These are phyloP conservation scores for Clarias platycephalus DNA, from an alignment of 2,797 vertebrate species.

Conservation along the genomic window DNA sequence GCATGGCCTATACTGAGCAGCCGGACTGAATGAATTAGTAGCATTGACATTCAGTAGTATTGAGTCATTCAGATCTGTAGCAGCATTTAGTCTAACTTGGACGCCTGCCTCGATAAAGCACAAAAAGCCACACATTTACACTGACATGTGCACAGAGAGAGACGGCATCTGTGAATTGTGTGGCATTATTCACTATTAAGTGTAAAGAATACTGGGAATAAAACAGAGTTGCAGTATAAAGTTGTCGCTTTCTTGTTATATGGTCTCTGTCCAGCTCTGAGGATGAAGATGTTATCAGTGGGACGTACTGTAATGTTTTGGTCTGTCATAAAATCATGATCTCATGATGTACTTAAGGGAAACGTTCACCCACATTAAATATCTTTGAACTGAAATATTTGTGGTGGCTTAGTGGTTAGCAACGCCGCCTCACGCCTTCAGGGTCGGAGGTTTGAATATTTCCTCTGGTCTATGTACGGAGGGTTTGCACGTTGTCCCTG, in stretches of 20 bases:
- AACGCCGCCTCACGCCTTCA: too few species aligned
- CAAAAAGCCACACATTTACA: conserved; percentile 29
- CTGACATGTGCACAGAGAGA: neutral
- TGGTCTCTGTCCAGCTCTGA: neutral
- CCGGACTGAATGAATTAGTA: neutral
- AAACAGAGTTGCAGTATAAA: neutral
- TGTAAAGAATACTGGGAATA: neutral
- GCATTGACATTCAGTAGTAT: neutral
- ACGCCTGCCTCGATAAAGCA: conserved; percentile 10
- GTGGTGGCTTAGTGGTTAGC: neutral
- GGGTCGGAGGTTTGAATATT: too few species aligned
- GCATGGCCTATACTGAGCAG: neutral
- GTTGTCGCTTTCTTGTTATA: neutral
- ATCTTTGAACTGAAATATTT: neutral
- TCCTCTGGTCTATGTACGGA: too few species aligned
- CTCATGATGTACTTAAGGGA: neutral
- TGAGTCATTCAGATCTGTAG: neutral
- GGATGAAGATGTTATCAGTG: neutral
- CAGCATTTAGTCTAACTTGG: conserved; percentile 14
- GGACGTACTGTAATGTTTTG: neutral
- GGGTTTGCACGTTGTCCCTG: too few species aligned
- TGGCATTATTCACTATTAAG: neutral
- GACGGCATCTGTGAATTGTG: neutral
- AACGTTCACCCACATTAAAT: neutral
- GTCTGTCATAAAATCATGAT: neutral